These are phyloP conservation scores for Melanostigma gelatinosum DNA, from an alignment of 2,113 vertebrate species.

Conservation along the genomic window DNA sequence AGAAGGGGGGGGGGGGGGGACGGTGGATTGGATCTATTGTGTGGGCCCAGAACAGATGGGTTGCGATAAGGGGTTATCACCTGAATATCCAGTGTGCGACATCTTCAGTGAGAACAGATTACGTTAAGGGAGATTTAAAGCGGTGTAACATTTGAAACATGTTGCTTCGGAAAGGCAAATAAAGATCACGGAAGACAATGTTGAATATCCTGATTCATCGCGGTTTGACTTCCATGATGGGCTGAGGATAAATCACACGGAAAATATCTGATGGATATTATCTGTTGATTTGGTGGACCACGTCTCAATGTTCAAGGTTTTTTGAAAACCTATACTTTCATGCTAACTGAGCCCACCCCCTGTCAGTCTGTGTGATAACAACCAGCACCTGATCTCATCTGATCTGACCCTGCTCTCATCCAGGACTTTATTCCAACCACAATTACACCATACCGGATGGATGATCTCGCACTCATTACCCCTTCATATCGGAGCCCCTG, in stretches of 20 bases:
- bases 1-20: slow-evolving; percentile 11
- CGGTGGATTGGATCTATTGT: slow-evolving; percentile 55
- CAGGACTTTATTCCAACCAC: slow-evolving; percentile 45
- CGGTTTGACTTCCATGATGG: slow-evolving; percentile 1
- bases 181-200: neutral
- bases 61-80: slow-evolving; percentile 35
- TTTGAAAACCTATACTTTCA: slow-evolving; percentile 20
- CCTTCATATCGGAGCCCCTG: slow-evolving; percentile 56
- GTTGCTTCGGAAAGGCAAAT: slow-evolving; percentile 15
- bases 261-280: slow-evolving; percentile 18
- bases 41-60: slow-evolving; percentile 46
- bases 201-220: slow-evolving; percentile 14
- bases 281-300: slow-evolving; percentile 22
- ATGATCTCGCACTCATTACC: slow-evolving; percentile 68
- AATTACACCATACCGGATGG: slow-evolving; percentile 64
- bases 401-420: slow-evolving; percentile 58
- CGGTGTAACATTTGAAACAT: slow-evolving; percentile 6
- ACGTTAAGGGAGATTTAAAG: slow-evolving; percentile 1
- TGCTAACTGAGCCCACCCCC: slow-evolving; percentile 3
- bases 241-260: slow-evolving; percentile 18
- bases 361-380: slow-evolving; percentile 55
- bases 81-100: slow-evolving; percentile 27
- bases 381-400: slow-evolving; percentile 62
- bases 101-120: slow-evolving; percentile 25
- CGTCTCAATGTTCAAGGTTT: slow-evolving; percentile 31